Evolutionary conservation across 1,140 invertebrate genomes (phyloP).

Genomic region (Caenorhabditis remanei): DNA sequence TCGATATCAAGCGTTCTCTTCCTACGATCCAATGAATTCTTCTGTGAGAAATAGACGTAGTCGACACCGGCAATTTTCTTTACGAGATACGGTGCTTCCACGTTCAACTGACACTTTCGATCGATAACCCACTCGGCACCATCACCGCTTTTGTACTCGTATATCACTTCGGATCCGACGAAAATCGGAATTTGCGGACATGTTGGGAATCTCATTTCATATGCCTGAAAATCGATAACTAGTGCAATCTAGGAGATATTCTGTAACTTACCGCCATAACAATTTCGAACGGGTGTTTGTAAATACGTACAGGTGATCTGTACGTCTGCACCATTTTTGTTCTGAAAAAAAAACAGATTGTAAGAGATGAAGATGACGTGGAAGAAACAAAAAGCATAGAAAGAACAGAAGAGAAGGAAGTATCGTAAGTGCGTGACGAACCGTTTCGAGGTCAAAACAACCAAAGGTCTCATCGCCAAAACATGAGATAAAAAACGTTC

Average conservation of each 20-base stretch:
- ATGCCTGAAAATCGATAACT: conserved; percentile 83
- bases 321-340: conserved; percentile 92
- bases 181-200: conserved; percentile 96
- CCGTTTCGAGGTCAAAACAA: conserved; percentile 30
- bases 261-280: conserved; percentile 89
- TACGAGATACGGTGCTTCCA: conserved; percentile 93
- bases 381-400: background rate
- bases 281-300: conserved; percentile 95
- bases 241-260: background rate
- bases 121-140: conserved; percentile 87
- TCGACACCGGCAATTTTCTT: conserved; percentile 97
- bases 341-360: conserved; percentile 27
- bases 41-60: conserved; percentile 91
- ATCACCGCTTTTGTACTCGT: conserved; percentile 86
- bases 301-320: conserved; percentile 92
- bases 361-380: background rate
- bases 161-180: conserved; percentile 87
- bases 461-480: background rate
- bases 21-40: conserved; percentile 87
- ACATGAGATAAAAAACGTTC: background rate
- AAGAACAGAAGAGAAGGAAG: background rate
- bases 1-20: conserved; percentile 89
- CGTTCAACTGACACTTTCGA: conserved; percentile 89
- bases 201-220: conserved; percentile 91
- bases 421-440: conserved; percentile 9